Base-by-base conservation (phyloP, 2,113 vertebrate species). In the human (Homo sapiens) region DNA sequence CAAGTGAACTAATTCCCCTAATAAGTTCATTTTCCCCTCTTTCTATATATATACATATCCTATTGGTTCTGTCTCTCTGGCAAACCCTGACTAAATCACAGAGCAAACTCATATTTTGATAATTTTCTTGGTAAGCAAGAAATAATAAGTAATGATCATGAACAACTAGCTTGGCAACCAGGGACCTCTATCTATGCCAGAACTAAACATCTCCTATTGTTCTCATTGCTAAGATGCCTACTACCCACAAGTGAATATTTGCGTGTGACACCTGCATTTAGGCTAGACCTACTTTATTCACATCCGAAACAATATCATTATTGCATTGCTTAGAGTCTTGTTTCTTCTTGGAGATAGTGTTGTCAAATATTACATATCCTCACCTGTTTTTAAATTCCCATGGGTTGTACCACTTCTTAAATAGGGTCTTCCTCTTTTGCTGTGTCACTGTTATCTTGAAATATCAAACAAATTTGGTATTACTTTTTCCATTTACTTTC, bases 81-180 rank as follows among this genome's bases (percentile, higher is more conserved):
- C 86, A 64, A 92, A 52, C 18, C 9, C 38, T 68, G 12, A 48
- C 38, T 85, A 48, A 85, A 66, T 57, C 64, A 73, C 72, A 73
- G 38, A 75, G 13, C 40, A 25, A 73, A 55, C 14, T 79, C 50
- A 7, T 73, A 55, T 35, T 94, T 75, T 83, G 48, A 83, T 84
- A 18, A 70, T 70, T 90, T 80, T 90, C 70, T 96, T 85, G 20
- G 70, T 94, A 50, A 89, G 59, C 27, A 92, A 82, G 59, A 96
- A 61, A 82, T 18, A 14, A 32, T 16, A 32, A 88, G 80, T 80
- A 50, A 48, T 10, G 50, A 89, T 35, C 38, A 80, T 4, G 7
- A 43, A 12, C 27, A 89, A 66, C 30, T 72, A 40, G 13, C 10
- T 43, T 78, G n/a, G 20, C 27, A 72, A 43, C 5, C 4, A 32